Percentiles rank a stretch among this genome's conserved stretches.
These are phyloP conservation scores for Thamnophis sirtalis DNA, from an alignment of 2,113 vertebrate species.

Conservation along the genomic window DNA sequence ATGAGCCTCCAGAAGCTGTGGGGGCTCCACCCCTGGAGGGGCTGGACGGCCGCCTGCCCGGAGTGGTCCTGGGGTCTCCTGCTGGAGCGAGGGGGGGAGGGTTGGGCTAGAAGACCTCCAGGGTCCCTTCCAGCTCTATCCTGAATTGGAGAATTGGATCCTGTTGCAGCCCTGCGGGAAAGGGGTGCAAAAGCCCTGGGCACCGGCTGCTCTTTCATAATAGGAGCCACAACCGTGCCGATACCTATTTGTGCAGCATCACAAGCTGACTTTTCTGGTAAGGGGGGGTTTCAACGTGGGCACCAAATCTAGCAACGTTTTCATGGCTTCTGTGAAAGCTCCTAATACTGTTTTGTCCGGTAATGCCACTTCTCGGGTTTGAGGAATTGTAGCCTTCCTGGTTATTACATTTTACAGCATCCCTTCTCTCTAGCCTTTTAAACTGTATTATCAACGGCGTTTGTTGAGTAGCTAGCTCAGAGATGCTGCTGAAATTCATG, in stretches of 20 bases:
- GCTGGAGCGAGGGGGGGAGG: background rate
- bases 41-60: background rate
- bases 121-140: background rate
- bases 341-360: background rate
- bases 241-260: background rate
- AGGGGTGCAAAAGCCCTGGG: background rate
- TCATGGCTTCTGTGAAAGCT: background rate
- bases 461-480: background rate
- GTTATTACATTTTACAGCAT: background rate
- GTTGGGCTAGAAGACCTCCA: background rate
- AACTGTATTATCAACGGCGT: background rate
- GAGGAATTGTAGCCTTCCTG: background rate
- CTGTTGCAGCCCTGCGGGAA: background rate
- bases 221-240: background rate
- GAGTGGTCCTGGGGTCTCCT: background rate
- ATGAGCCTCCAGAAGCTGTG: background rate
- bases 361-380: background rate
- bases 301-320: background rate
- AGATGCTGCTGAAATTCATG: background rate
- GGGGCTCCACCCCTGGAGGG: background rate
- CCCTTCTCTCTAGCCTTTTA: background rate
- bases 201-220: background rate
- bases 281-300: background rate
- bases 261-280: background rate
- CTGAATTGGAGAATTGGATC: background rate